Evolutionary conservation across 2,888 invertebrate species (phyloP).

Genomic region (Prosapia bicincta): DNA sequence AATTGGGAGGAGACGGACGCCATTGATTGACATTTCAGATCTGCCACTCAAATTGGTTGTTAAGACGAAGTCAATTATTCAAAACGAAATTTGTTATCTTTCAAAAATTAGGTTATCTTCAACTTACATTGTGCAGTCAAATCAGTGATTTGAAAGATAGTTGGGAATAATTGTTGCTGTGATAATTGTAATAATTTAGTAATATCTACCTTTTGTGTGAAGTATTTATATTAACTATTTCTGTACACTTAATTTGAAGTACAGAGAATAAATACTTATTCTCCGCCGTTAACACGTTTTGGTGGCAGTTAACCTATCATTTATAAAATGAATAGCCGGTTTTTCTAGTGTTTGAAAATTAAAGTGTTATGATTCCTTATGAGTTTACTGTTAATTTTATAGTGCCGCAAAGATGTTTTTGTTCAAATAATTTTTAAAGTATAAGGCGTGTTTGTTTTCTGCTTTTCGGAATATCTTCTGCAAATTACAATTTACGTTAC

Average conservation of each 20-base stretch:
- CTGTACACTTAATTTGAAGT: too few species aligned
- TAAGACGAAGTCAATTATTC: not conserved
- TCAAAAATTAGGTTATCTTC: not conserved
- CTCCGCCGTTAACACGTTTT: not conserved
- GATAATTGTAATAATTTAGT: not conserved
- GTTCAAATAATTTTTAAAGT: not conserved
- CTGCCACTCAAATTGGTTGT: constrained; percentile 27
- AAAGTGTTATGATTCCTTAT: not conserved
- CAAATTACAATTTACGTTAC: not conserved
- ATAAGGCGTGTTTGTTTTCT: not conserved
- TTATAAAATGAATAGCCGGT: too few species aligned
- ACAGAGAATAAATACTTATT: not conserved
- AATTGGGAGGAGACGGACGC: constrained; percentile 37
- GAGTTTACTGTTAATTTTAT: not conserved
- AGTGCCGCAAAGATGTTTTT: not conserved
- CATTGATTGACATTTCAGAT: constrained; percentile 38
- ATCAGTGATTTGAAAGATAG: not conserved
- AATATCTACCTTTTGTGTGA: not conserved
- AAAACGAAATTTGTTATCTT: not conserved
- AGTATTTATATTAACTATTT: not conserved
- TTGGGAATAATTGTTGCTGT: not conserved
- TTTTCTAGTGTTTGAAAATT: not conserved
- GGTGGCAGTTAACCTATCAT: too few species aligned
- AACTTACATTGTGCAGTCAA: not conserved
- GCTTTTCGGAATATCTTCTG: not conserved